A percentile compares a stretch with the other conserved stretches of the same genome.
Evolutionary conservation across 2,888 invertebrate species (phyloP).

Genomic region (Xestobium rufovillosum): DNA sequence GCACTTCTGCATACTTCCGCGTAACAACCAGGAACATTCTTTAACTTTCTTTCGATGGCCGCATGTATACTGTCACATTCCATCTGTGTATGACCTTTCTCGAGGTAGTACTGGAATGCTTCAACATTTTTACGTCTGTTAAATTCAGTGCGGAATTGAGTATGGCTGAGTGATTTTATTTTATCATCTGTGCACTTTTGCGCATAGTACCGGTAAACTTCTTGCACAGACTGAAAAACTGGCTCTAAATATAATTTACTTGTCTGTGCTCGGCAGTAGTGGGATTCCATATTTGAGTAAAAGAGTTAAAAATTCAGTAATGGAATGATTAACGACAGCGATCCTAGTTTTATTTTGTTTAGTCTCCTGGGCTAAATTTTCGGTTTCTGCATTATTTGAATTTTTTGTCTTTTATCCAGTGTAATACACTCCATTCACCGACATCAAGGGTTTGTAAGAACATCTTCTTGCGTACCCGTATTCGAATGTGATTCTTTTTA

Average conservation of each 20-base stretch:
- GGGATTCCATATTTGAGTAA: slow-evolving; percentile 2
- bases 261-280: slow-evolving; percentile 1
- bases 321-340: not conserved
- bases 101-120: too few species aligned
- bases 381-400: not conserved
- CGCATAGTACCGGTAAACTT: slow-evolving; percentile 1
- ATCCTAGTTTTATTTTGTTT: not conserved
- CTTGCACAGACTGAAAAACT: slow-evolving; percentile 2
- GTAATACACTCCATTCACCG: slow-evolving; percentile 2
- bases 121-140: too few species aligned
- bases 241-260: not conserved
- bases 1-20: too few species aligned
- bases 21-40: too few species aligned
- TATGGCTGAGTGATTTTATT: too few species aligned
- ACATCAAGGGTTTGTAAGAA: not conserved
- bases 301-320: not conserved
- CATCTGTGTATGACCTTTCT: too few species aligned
- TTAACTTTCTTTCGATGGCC: too few species aligned
- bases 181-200: too few species aligned
- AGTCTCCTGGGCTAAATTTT: not conserved
- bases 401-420: not conserved
- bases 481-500: too few species aligned
- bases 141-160: too few species aligned
- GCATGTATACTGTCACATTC: too few species aligned
- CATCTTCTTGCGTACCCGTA: too few species aligned